Evolutionary conservation across 2,888 invertebrate species (phyloP), one percentile per base, ranked within the genome.

Genomic region (Eustalomyia histrio): DNA sequence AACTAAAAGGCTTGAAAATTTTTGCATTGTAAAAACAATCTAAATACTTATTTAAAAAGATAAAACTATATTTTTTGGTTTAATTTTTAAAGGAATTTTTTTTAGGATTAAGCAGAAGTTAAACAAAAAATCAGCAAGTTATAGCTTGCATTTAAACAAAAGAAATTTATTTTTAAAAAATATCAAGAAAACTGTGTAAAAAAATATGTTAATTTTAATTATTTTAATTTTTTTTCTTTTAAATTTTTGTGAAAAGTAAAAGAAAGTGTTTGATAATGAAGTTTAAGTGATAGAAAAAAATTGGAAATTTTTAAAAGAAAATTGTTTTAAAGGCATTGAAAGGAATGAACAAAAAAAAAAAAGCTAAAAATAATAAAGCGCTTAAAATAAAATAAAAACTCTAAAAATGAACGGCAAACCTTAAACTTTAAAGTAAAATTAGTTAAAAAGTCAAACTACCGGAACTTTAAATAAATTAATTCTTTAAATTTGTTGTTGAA

Each of bases 61-160:
- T 4, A 24, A 64, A 12, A 47, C 18, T 10, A 47, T 39, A n/a
- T 47, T 47, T 47, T 47, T 47, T 47, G 14, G 43, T 14, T 47
- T 47, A n/a, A 47, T n/a, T 47, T 47, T 47, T 47, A n/a, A 47
- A n/a, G 43, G n/a, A 47, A 14, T 47, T 47, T 47, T 47, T 47
- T 47, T n/a, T 47, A 47, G 43, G 6, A 2, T 47, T 47, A 47
- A 47, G 43, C n/a, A 52, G 47, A 35, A 53, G 17, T 47, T 17
- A 53, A 58, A 53, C 2, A n/a, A 39, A 2, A 53, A 75, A 67
- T 39, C 18, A 60, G 78, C 75, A 79, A 79, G 75, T 75, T 24
- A 69, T 58, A 50, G 55, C 74, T 75, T 75, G 74, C 74, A 79
- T 79, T 79, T 79, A 69, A 75, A 69, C 50, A 61, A 43, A 71